Conservation (phyloP, 2,888 invertebrate species). For the Apodemia duryi region DNA sequence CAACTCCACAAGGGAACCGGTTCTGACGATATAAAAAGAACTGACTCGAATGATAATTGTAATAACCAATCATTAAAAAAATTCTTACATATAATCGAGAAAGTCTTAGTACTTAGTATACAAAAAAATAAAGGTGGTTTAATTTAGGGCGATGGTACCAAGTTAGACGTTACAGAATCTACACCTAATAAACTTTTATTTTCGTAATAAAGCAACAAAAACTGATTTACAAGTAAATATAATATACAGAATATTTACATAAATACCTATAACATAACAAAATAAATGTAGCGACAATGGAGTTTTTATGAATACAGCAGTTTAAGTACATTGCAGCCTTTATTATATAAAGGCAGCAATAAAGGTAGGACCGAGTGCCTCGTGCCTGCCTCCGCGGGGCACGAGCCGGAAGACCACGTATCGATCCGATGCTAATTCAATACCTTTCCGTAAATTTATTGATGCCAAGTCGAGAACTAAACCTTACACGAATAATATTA, state of each 20-base stretch:
- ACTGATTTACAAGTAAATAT: neutral
- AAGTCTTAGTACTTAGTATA: too few relatives aligned
- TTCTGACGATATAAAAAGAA: too few relatives aligned
- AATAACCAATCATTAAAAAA: too few relatives aligned
- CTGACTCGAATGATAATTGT: too few relatives aligned
- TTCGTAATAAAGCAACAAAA: neutral
- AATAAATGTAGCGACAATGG: neutral
- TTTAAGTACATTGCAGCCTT: slow-evolving; percentile 4
- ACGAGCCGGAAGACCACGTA: slow-evolving; percentile 48
- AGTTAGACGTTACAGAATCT: too few relatives aligned
- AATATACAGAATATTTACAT: neutral
- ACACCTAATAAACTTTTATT: too few relatives aligned
- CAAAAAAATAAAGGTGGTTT: too few relatives aligned
- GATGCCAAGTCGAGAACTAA: slow-evolving; percentile 24
- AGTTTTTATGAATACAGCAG: slow-evolving; percentile 15
- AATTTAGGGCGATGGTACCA: too few relatives aligned
- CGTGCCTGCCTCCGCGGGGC: slow-evolving; percentile 46
- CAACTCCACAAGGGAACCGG: too few relatives aligned
- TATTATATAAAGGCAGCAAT: neutral
- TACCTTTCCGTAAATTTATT: slow-evolving; percentile 40
- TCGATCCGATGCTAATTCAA: slow-evolving; percentile 65
- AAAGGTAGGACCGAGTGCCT: neutral
- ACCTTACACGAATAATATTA: slow-evolving; percentile 2
- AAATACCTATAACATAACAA: neutral
- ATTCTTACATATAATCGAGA: too few relatives aligned